These are phyloP conservation scores for Cheilosia soror DNA, from an alignment of 2,888 invertebrate species.

Conservation along the genomic window DNA sequence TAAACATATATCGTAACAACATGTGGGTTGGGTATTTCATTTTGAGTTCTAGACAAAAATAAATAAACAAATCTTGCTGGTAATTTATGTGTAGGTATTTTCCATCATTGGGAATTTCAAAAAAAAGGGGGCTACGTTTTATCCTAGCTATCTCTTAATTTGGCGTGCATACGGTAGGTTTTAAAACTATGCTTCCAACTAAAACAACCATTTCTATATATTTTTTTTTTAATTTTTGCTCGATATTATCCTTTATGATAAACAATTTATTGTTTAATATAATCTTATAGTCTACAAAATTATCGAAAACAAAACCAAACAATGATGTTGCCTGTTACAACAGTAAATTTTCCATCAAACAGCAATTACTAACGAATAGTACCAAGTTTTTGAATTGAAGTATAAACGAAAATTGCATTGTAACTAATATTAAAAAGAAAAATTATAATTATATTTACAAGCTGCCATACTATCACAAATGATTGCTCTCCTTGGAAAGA, in stretches of 20 bases:
- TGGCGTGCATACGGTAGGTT: background rate
- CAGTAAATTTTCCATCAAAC: background rate
- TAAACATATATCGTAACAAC: slow-evolving; percentile 4
- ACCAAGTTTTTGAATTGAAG: slow-evolving; percentile 9
- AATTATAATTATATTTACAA: slow-evolving; percentile 33
- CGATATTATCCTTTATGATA: background rate
- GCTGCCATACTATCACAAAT: slow-evolving; percentile 10
- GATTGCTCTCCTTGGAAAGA: slow-evolving; percentile 16
- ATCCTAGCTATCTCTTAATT: background rate
- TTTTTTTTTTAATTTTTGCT: background rate
- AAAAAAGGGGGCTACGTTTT: background rate
- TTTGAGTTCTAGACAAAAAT: background rate
- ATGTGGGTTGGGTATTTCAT: background rate
- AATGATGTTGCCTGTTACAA: slow-evolving; percentile 38
- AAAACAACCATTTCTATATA: slow-evolving; percentile 33
- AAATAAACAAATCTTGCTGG: background rate
- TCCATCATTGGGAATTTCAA: background rate
- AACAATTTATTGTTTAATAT: background rate
- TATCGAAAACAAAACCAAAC: slow-evolving; percentile 54
- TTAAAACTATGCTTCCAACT: slow-evolving; percentile 27
- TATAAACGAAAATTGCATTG: slow-evolving; percentile 65
- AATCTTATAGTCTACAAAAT: slow-evolving; percentile 16
- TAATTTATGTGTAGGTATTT: background rate
- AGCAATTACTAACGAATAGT: background rate
- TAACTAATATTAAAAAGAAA: slow-evolving; percentile 5